A percentile compares a stretch with the other conserved stretches of the same genome.
Conservation (phyloP, 2,113 vertebrate genomes). For the Sapayoa aenigma region DNA sequence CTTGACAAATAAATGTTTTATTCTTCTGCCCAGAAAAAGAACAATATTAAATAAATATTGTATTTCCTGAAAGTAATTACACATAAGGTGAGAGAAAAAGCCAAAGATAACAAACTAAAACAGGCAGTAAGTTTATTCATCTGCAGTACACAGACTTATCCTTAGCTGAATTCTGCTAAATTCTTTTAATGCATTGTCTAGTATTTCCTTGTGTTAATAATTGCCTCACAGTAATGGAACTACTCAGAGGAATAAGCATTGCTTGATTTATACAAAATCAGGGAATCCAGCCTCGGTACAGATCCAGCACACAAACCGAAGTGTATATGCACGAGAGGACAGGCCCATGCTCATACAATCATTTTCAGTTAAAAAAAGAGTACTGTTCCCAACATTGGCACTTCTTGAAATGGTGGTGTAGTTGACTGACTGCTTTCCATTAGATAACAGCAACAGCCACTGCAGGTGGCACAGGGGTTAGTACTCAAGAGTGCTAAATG, state of each 20-base stretch:
- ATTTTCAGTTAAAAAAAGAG: not conserved
- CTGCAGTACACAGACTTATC: not conserved
- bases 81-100: not conserved
- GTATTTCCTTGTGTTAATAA: not conserved
- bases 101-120: slow-evolving; percentile 13
- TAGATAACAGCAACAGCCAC: not conserved
- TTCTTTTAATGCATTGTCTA: not conserved
- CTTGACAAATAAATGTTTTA: not conserved
- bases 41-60: slow-evolving; percentile 21
- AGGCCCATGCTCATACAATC: not conserved
- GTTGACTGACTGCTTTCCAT: not conserved
- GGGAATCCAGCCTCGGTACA: not conserved
- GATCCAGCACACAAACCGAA: not conserved
- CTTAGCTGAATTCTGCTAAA: not conserved
- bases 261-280: not conserved
- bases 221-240: not conserved
- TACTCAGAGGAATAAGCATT: not conserved
- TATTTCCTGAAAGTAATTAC: not conserved
- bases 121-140: not conserved
- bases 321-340: rapidly evolving
- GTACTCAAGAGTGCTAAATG: too few species aligned
- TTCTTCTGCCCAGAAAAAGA: slow-evolving; percentile 15
- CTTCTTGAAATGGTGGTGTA: not conserved
- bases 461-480: not conserved
- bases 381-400: not conserved